Base-by-base conservation (phyloP, 2,888 invertebrate species). In the Aphidoletes aphidimyza region DNA sequence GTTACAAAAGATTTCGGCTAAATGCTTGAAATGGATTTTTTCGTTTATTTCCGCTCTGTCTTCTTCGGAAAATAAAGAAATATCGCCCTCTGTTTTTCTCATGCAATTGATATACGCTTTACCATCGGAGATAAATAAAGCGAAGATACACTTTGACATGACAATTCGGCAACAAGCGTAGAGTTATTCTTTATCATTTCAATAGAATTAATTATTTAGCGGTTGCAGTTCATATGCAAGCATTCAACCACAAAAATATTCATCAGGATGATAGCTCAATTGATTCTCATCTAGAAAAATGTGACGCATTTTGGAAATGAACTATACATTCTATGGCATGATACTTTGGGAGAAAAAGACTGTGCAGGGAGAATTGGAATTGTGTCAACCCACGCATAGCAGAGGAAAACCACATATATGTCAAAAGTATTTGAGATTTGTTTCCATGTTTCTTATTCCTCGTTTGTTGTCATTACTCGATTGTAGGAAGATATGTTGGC, bases 1-100 rank as follows among this genome's bases (percentile, higher is more conserved):
- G 69, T 69, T 30, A 69, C 69, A 30, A 69, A 69, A 69, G 69
- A 69, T 69, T 69, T 17, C 30, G 69, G 30, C 30, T 69, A 69
- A 69, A 69, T 69, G 69, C 69, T 30, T 1, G 30, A 34, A 69
- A 69, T 69, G 69, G 69, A 11, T 26, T 34, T 69, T 69, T 69
- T 69, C n/a, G n/a, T n/a, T 69, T 69, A 54, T 54, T 17, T 69
- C 14, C 54, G 9, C 17, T 47, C 17, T 22, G 2, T 34, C 11
- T 30, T 11, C n/a, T 30, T 69, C 34, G 11, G 30, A 11, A 83
- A 39, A 83, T 83, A 37, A 37, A 83, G 39, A 83, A 83, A 83
- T 83, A 83, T 83, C 11, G n/a, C n/a, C n/a, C n/a, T 83, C 5
- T n/a, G 19, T n/a, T 14, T 37, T 22, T 83, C n/a, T n/a, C 6